These are phyloP conservation scores for Drosophila pachea DNA, from an alignment of 1,140 invertebrate genomes.

Conservation along the genomic window DNA sequence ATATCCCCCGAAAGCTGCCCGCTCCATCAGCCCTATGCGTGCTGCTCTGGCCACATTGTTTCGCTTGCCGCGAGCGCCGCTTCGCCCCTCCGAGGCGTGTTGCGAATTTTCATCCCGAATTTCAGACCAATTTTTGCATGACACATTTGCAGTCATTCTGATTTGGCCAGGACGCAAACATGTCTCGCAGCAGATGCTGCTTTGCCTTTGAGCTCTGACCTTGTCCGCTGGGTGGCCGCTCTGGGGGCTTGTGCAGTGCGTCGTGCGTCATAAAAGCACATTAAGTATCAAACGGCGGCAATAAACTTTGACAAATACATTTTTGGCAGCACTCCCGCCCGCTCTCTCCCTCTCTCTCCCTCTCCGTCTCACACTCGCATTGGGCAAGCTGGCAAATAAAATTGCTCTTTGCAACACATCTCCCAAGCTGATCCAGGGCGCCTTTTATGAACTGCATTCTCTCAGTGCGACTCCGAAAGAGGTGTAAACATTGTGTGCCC, in stretches of 20 bases:
- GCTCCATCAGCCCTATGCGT: conserved; percentile 6
- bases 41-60: conserved; percentile 20
- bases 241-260: conserved; percentile 39
- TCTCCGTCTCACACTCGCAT: not conserved
- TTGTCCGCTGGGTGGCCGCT: conserved; percentile 27
- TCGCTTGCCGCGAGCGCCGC: not conserved
- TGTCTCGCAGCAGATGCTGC: conserved; percentile 48
- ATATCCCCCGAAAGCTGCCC: not conserved
- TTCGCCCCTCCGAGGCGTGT: conserved; percentile 14
- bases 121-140: conserved; percentile 72
- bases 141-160: conserved; percentile 75
- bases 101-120: conserved; percentile 64
- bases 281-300: conserved; percentile 70
- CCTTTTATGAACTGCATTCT: conserved; percentile 56
- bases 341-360: not conserved
- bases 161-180: conserved; percentile 47
- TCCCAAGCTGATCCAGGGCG: not conserved
- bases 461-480: conserved; percentile 30
- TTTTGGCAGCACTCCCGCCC: conserved; percentile 14
- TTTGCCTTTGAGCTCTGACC: conserved; percentile 69
- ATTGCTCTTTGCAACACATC: conserved; percentile 12
- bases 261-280: conserved; percentile 73
- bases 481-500: conserved; percentile 53
- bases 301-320: conserved; percentile 73
- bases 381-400: conserved; percentile 28